A percentile compares a stretch with the other conserved stretches of the same genome.
Evolutionary conservation across 2,797 vertebrate genomes (phyloP).

Genomic region (Cuniculus paca): DNA sequence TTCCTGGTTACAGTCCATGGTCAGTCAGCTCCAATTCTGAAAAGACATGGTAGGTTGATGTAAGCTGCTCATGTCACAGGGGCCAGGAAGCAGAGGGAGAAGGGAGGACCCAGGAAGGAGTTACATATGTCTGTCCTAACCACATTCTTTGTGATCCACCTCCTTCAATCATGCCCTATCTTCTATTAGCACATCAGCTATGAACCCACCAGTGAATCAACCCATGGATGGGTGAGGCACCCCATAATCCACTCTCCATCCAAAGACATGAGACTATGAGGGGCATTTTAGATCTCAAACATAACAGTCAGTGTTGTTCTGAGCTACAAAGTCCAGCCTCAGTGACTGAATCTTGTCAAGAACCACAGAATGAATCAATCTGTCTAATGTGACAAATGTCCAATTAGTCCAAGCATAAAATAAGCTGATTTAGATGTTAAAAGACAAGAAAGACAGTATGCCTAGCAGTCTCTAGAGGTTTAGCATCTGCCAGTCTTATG

Average conservation of each 20-base stretch:
- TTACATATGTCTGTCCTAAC: neutral
- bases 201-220: neutral
- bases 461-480: neutral
- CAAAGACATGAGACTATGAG: neutral
- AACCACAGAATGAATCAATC: neutral
- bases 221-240: neutral
- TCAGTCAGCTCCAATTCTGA: neutral
- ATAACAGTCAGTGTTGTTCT: neutral
- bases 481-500: neutral
- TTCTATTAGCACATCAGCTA: neutral
- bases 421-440: conserved; percentile 19
- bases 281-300: neutral
- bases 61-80: neutral
- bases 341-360: neutral
- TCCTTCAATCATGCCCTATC: neutral
- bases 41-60: neutral
- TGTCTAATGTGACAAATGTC: neutral
- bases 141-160: neutral
- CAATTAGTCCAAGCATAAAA: neutral
- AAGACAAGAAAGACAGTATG: neutral
- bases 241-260: neutral
- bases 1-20: neutral
- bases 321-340: neutral
- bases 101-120: neutral
- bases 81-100: neutral